Evolutionary conservation across 2,888 invertebrate genomes (phyloP).

Genomic region (Tribolium freemani): DNA sequence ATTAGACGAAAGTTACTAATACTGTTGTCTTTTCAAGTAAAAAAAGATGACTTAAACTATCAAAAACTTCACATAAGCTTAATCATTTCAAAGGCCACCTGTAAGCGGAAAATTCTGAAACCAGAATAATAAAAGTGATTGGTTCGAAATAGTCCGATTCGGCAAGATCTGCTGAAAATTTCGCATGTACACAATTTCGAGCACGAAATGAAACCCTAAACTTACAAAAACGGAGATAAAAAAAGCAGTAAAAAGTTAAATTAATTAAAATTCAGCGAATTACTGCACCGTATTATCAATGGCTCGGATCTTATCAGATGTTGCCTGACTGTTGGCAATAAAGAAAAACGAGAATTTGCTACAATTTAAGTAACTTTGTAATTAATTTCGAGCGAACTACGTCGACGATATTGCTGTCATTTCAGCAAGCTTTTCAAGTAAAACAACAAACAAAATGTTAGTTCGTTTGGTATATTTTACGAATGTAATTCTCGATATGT

Average conservation of each 20-base stretch:
- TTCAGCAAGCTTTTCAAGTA: neutral
- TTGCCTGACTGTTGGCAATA: neutral
- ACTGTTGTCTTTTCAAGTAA: neutral
- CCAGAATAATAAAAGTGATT: neutral
- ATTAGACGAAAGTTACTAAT: neutral
- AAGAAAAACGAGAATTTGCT: neutral
- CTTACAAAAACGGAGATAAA: neutral
- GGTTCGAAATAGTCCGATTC: neutral
- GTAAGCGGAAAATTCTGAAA: too few relatives aligned
- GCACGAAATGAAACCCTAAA: neutral
- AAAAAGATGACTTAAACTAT: neutral
- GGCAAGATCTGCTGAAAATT: neutral
- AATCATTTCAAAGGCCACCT: neutral
- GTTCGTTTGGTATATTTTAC: neutral
- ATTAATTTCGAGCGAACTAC: neutral
- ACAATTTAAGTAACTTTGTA: neutral
- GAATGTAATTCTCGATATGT: neutral
- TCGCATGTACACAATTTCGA: neutral
- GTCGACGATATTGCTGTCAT: neutral
- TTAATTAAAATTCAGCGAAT: slow-evolving; percentile 5
- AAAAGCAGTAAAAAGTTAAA: slow-evolving; percentile 1
- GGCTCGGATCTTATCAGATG: neutral
- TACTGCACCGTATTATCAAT: slow-evolving; percentile 1
- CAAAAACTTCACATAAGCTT: neutral
- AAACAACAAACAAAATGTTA: neutral